Conservation (phyloP, 1,140 invertebrate genomes). For the Drosophila parvula region DNA sequence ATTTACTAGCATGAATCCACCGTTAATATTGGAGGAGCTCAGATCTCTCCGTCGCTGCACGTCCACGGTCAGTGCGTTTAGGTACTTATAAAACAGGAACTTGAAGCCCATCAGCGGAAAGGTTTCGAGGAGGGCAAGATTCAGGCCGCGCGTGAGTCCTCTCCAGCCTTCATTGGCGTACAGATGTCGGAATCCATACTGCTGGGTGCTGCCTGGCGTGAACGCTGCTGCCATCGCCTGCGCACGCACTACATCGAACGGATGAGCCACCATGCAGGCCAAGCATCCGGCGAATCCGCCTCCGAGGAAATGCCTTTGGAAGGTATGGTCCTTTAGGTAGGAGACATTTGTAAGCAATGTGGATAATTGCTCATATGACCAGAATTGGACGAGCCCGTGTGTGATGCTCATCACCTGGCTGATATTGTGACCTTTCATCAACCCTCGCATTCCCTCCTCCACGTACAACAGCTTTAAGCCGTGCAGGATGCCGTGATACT, state of each 20-base stretch:
- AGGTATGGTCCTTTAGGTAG: neutral
- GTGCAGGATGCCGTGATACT: neutral
- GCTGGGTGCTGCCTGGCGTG: too few species aligned
- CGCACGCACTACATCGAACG: neutral
- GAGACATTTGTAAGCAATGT: neutral
- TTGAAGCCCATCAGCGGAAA: conserved; percentile 9
- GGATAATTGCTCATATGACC: conserved; percentile 9
- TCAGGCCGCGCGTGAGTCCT: neutral
- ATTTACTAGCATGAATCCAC: conserved; percentile 1
- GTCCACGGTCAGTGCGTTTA: neutral
- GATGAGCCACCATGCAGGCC: neutral
- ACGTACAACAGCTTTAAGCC: neutral
- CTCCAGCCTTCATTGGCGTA: conserved; percentile 1
- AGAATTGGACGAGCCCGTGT: neutral
- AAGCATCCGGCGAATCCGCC: conserved; percentile 1
- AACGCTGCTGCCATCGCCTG: neutral
- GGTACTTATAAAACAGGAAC: conserved; percentile 9
- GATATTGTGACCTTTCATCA: neutral
- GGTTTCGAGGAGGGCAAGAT: neutral
- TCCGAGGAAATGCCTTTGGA: neutral
- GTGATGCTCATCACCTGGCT: conserved; percentile 8
- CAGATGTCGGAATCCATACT: neutral
- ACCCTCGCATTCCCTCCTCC: neutral
- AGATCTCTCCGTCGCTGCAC: neutral
- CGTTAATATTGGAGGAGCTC: neutral